Evolutionary conservation across 2,113 vertebrate genomes (phyloP), one percentile per base, ranked within the genome.

Genomic region (Tragelaphus scriptus): DNA sequence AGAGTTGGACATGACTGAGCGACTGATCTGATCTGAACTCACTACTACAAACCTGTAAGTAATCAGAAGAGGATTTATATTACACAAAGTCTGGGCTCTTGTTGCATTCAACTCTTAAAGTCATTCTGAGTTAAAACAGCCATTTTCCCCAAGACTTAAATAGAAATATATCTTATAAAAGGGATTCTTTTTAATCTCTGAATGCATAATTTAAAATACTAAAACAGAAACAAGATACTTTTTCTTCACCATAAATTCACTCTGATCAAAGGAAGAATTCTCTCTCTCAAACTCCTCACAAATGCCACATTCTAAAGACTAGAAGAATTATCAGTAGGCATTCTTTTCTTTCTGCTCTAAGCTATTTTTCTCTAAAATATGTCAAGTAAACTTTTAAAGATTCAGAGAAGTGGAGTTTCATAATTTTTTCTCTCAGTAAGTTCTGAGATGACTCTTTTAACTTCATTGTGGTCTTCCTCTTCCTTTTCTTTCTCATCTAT

Each of bases 321-420:
- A 98, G 98, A 98, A 98, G 93, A 99, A 98, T 98, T 98, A 98
- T 99, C 98, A 99, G 98, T 98, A 99, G 98, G 97, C 97, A 99
- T 98, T 97, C 98, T 97, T 98, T 98, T 98, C 93, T 98, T 98
- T 93, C 97, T 98, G 97, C 88, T 98, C 88, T 98, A 96, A 98
- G 98, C 99, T 99, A 99, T 98, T 99, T 99, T 98, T 99, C 99
- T 98, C 99, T 99, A 98, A 99, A 99, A 98, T 99, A 99, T 96
- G 99, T 99, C 99, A 99, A 99, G 98, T 99, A 99, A 30, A 99
- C 99, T 98, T 99, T 99, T 97, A 99, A 99, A 68, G 99, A 99
- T 98, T 99, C 99, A 0, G 99, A 99, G 98, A 99, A 99, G 0
- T 99, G 99, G 85, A 99, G 98, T 97, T 99, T 99, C 99, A 99